Base-by-base conservation (phyloP, 2,888 invertebrate species). In the Mythimna loreyi region DNA sequence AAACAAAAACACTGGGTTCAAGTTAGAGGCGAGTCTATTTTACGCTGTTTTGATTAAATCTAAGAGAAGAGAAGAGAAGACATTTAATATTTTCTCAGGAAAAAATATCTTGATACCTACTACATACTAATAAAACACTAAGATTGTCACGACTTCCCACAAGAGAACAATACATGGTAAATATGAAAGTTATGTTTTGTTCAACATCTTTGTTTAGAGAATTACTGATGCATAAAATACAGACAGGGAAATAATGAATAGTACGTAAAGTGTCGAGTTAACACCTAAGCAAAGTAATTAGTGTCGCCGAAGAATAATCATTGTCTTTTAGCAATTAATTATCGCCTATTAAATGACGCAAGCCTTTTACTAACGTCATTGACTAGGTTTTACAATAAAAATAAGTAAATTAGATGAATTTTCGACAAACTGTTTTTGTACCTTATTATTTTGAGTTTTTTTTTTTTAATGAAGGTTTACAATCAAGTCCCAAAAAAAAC, bases 111-210 rank as follows among this genome's bases (percentile, higher is more conserved):
- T 5, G 13, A 1, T 40, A n/a, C n/a, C n/a, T n/a, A 69, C 19
- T 40, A 64, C 23, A 40, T 62, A 56, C 36, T 43, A 30, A 63
- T 69, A 64, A 69, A 67, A 60, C 43, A 57, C 47, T 13, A 49
- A 63, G 43, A 70, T 66, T 67, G 61, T 80, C 64, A 56, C 47
- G 23, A 30, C 21, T 50, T 75, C 70, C 75, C 71, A 68, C 67
- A 57, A 40, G 9, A 21, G 8, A 60, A 80, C 80, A 73, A 78
- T 81, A 21, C 50, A 68, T 50, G 61, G 67, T 69, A 56, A 78
- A 72, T 65, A 80, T 49, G 78, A 76, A 82, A 83, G 81, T 71
- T 50, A 65, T 60, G 57, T 72, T 65, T 63, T 73, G 49, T 55
- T 60, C 55, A 60, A 40, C 13, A 65, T 66, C 61, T 72, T 73